Percentiles rank a stretch among this genome's conserved stretches.
Evolutionary conservation across 2,888 invertebrate genomes (phyloP).

Genomic region (Barypeithes pellucidus): DNA sequence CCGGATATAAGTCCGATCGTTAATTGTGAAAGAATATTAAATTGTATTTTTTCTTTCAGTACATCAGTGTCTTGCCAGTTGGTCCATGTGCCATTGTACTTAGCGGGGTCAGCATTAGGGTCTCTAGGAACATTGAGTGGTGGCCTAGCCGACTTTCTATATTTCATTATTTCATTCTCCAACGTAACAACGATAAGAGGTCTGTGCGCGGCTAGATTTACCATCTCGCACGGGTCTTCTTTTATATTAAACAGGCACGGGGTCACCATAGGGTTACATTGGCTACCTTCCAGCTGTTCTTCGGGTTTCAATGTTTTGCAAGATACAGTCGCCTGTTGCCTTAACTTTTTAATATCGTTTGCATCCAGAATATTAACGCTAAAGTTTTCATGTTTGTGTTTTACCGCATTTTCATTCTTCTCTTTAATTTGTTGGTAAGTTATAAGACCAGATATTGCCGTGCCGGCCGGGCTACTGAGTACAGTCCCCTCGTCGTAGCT

Average conservation of each 20-base stretch:
- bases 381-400: slow-evolving; percentile 54
- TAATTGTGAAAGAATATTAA: slow-evolving; percentile 62
- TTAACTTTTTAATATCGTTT: slow-evolving; percentile 58
- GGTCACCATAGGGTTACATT: slow-evolving; percentile 65
- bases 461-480: slow-evolving; percentile 70
- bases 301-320: slow-evolving; percentile 60
- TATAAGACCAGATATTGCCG: slow-evolving; percentile 67
- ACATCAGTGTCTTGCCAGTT: slow-evolving; percentile 75
- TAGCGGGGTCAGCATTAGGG: slow-evolving; percentile 71
- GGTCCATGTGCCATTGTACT: slow-evolving; percentile 75
- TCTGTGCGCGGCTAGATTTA: slow-evolving; percentile 70
- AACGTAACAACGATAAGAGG: slow-evolving; percentile 69
- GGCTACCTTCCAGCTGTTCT: slow-evolving; percentile 59
- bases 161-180: slow-evolving; percentile 69
- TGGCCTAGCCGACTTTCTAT: slow-evolving; percentile 68
- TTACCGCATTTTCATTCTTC: slow-evolving; percentile 59
- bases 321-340: slow-evolving; percentile 63
- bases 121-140: slow-evolving; percentile 71
- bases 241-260: slow-evolving; percentile 73
- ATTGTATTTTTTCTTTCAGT: slow-evolving; percentile 57
- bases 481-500: slow-evolving; percentile 69
- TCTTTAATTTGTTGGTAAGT: slow-evolving; percentile 71
- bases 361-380: slow-evolving; percentile 59
- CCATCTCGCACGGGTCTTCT: slow-evolving; percentile 73
- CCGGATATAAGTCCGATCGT: slow-evolving; percentile 64